Base-by-base conservation (phyloP, 2,888 invertebrate species). In the Drosophila diplacantha region DNA sequence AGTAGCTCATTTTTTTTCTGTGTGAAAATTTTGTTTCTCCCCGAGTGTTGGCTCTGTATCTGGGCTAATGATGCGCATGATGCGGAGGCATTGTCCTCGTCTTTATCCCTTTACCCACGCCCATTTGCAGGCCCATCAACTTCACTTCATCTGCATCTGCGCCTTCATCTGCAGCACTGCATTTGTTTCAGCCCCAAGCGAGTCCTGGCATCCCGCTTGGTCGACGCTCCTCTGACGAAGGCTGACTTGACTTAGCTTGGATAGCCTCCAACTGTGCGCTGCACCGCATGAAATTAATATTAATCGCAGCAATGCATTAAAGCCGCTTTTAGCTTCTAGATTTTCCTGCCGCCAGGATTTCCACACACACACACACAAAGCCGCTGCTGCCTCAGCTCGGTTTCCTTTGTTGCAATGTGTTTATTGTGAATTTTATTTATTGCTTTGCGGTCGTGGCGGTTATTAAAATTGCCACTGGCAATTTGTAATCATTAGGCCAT, bases 61-160 rank as follows among this genome's bases (percentile, higher is more conserved):
- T 54, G 61, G 74, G 82, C 84, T 80, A 80, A 80, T 80, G 84
- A 83, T 76, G 84, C 76, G 81, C 82, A 82, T 83, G 75, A 81
- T 83, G 78, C 69, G 81, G 51, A 73, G 61, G 64, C 71, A 72
- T 76, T 82, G 74, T 71, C 74, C 59, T 49, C 68, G 55, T 50
- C 73, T 51, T 75, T 70, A 62, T 53, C 57, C 32, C 34, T 70
- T 58, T 51, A 47, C 24, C 18, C 41, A 18, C 29, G 29, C 29
- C 29, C 44, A 46, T 34, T 41, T 24, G 24, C 53, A 46, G 32
- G 22, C 50, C 52, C 64, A 64, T 70, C 65, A 58, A 54, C 71
- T 69, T 63, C 37, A 71, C 69, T 66, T 63, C 57, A 70, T 69
- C 67, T 61, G 39, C 43, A 37, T 31, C 50, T 22, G 53, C 53